Percentiles rank a stretch among this genome's conserved stretches.
These are phyloP conservation scores for Gadopsis bispinosus DNA, from an alignment of 2,797 vertebrate genomes.

Conservation along the genomic window DNA sequence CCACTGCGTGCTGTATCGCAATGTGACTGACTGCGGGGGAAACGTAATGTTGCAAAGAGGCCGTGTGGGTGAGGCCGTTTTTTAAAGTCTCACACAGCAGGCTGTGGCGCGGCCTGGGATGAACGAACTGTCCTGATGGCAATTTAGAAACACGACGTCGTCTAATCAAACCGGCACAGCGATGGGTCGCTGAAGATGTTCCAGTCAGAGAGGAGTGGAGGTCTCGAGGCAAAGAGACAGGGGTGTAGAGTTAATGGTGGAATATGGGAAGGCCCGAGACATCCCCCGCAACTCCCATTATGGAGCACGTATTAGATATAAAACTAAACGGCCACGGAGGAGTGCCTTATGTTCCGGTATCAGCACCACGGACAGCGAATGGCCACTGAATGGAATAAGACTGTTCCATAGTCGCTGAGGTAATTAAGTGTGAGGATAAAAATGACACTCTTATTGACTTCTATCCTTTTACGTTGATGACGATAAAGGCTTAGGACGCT, in stretches of 20 bases:
- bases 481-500: not conserved
- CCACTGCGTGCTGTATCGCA: slow-evolving; percentile 40
- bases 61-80: slow-evolving; percentile 17
- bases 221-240: slow-evolving; percentile 12
- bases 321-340: slow-evolving; percentile 53
- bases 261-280: slow-evolving; percentile 4
- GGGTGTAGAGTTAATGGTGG: slow-evolving; percentile 28
- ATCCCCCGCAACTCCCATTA: slow-evolving; percentile 28
- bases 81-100: slow-evolving; percentile 35
- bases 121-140: slow-evolving; percentile 27
- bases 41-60: slow-evolving; percentile 36
- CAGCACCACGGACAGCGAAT: slow-evolving; percentile 68
- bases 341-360: slow-evolving; percentile 47
- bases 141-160: slow-evolving; percentile 39
- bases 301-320: slow-evolving; percentile 26
- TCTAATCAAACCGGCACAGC: slow-evolving; percentile 4
- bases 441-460: slow-evolving; percentile 16
- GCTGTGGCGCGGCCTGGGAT: slow-evolving; percentile 3
- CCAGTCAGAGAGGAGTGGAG: slow-evolving; percentile 8
- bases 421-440: slow-evolving; percentile 3
- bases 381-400: slow-evolving; percentile 2
- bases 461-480: not conserved
- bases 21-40: slow-evolving; percentile 47
- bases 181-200: not conserved
- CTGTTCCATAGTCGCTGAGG: not conserved